Percentiles rank a stretch among this genome's conserved stretches.
phyloP scores from a whole-genome alignment of 2,797 vertebrate genomes.

The Scyliorhinus canicula region DNA sequence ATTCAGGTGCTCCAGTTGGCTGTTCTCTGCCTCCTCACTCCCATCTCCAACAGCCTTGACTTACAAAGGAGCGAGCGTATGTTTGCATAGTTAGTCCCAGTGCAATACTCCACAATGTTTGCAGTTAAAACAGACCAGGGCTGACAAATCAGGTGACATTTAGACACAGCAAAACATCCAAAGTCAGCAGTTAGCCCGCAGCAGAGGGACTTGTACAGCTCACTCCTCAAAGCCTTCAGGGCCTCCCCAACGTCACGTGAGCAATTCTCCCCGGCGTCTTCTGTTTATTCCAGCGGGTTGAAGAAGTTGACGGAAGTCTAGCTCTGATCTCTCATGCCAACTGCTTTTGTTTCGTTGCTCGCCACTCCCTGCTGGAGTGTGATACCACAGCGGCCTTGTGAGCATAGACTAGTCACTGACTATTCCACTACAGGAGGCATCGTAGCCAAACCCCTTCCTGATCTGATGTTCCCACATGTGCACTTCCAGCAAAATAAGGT shows the following conservation, averaged over 20 bases:
- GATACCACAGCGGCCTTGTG: background rate
- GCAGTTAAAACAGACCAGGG: background rate
- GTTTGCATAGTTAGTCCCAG: conserved; percentile 33
- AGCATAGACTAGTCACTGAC: background rate
- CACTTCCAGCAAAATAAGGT: background rate
- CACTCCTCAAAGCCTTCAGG: background rate
- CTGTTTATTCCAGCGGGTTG: background rate
- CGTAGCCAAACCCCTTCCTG: background rate
- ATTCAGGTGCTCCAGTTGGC: background rate
- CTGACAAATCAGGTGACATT: background rate
- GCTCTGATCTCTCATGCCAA: too few relatives aligned
- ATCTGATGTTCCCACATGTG: too few relatives aligned
- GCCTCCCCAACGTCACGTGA: background rate
- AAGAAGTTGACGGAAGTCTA: background rate
- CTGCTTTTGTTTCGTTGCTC: background rate
- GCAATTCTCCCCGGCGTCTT: background rate
- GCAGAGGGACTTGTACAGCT: background rate
- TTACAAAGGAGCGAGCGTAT: background rate
- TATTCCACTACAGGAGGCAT: background rate
- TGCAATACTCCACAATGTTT: background rate
- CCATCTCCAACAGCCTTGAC: background rate
- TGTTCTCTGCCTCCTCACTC: too few relatives aligned
- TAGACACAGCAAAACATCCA: background rate
- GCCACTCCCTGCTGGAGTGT: background rate
- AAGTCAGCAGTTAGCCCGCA: background rate